These are phyloP conservation scores for Tineola bisselliella DNA, from an alignment of 2,888 invertebrate species.

Conservation along the genomic window DNA sequence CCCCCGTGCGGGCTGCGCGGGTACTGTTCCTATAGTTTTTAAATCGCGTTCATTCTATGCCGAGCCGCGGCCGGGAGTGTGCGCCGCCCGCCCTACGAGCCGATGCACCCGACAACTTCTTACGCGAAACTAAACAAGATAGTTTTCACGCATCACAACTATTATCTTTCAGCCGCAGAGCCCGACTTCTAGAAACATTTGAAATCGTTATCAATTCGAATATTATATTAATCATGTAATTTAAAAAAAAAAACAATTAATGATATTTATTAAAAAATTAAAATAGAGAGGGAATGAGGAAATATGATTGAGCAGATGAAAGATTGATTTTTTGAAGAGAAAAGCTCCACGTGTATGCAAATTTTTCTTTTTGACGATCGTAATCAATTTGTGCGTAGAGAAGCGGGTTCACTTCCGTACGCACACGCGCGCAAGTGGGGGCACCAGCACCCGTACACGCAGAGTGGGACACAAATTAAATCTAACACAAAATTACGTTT, in stretches of 20 bases:
- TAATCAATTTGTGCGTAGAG: conserved; percentile 67
- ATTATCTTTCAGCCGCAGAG: background rate
- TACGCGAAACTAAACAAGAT: conserved; percentile 26
- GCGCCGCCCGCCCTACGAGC: conserved; percentile 31
- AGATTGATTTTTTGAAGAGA: conserved; percentile 14
- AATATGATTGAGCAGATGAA: background rate
- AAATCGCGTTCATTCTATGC: conserved; percentile 63
- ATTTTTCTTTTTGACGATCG: conserved; percentile 61
- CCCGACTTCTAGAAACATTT: background rate
- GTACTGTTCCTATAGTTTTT: conserved; percentile 64
- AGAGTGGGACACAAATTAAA: conserved; percentile 57
- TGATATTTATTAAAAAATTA: background rate
- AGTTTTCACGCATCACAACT: conserved; percentile 15
- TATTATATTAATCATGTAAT: background rate
- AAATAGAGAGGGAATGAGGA: background rate
- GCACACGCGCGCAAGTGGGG: conserved; percentile 28
- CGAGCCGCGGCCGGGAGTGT: conserved; percentile 56
- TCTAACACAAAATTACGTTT: conserved; percentile 69
- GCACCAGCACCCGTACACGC: conserved; percentile 28
- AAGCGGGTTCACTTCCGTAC: conserved; percentile 40
- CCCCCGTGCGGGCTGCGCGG: conserved; percentile 65
- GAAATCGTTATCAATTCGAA: background rate
- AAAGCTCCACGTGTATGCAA: conserved; percentile 53
- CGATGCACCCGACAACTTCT: conserved; percentile 27
- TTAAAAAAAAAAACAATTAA: background rate